These are phyloP conservation scores for Rhincodon typus DNA, from an alignment of 2,797 vertebrate genomes.

Conservation along the genomic window DNA sequence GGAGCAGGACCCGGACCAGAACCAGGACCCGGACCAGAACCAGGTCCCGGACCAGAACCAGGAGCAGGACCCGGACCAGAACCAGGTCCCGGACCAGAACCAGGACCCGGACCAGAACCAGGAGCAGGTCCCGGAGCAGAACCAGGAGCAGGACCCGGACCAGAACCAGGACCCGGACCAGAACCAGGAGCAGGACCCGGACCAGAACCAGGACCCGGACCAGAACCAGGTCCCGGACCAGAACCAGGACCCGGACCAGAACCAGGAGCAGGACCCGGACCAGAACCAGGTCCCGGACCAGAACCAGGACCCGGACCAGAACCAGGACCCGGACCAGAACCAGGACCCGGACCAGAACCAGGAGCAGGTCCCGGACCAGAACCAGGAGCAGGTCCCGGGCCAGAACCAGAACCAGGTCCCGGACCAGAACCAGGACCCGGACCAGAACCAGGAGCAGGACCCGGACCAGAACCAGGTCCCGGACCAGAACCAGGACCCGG, in stretches of 20 bases:
- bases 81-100: not conserved
- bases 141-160: not conserved
- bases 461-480: not conserved
- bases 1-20: not conserved
- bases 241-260: not conserved
- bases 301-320: not conserved
- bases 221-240: not conserved
- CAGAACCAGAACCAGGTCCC: not conserved
- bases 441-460: not conserved
- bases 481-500: not conserved
- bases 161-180: not conserved
- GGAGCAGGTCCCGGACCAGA: not conserved
- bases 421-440: not conserved
- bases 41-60: not conserved
- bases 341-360: not conserved
- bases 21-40: not conserved
- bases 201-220: not conserved
- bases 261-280: not conserved
- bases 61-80: not conserved
- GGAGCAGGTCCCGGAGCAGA: not conserved
- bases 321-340: not conserved
- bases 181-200: not conserved
- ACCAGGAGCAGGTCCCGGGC: not conserved
- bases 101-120: not conserved
- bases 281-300: not conserved